Base-by-base conservation (phyloP, 2,888 invertebrate genomes). In the Hyposoter dolosus region DNA sequence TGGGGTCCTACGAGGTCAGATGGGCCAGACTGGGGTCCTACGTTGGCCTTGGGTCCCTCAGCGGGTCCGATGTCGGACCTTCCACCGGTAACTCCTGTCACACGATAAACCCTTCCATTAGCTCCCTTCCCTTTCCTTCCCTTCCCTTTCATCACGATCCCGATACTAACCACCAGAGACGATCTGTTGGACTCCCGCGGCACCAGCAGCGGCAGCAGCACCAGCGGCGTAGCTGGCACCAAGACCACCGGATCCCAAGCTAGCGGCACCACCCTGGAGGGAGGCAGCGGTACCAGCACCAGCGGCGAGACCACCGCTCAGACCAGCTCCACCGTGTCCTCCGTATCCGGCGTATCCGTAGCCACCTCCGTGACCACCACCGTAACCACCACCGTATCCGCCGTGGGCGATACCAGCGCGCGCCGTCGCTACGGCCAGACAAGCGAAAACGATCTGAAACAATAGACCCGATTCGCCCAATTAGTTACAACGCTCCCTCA, bases 171-270 rank as follows among this genome's bases (percentile, higher is more conserved):
- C 94, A 90, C 94, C 94, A 88, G 94, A 94, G 72, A 94, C 93
- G 81, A 94, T 93, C 87, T 94, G 94, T 89, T 94, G 94, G 19
- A 94, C 92, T 91, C 94, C 94, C 82, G 94, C 94, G 88, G 92
- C 91, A 45, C 94, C 94, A 90, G 94, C 94, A 79, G 94, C 94
- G 82, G 92, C 90, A 83, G 94, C 94, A 76, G 94, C 93, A 86
- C 94, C 94, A 90, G 94, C 94, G 53, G 94, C 94, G 88, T 94
- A 94, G 93, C 93, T 94, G 87, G 93, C 94, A 88, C 94, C 94
- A 84, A 94, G 93, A 89, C 93, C 93, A 82, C 93, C 93, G 85
- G 93, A 93, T 92, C 93, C 94, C 93, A 94, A 91, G 89, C 93
- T 93, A 88, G 94, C 93, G 45, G 93, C 94, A 87, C 94, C 94